A percentile compares a stretch with the other conserved stretches of the same genome.
phyloP scores from a whole-genome alignment of 1,140 invertebrate species.

The Drosophila repleta region DNA sequence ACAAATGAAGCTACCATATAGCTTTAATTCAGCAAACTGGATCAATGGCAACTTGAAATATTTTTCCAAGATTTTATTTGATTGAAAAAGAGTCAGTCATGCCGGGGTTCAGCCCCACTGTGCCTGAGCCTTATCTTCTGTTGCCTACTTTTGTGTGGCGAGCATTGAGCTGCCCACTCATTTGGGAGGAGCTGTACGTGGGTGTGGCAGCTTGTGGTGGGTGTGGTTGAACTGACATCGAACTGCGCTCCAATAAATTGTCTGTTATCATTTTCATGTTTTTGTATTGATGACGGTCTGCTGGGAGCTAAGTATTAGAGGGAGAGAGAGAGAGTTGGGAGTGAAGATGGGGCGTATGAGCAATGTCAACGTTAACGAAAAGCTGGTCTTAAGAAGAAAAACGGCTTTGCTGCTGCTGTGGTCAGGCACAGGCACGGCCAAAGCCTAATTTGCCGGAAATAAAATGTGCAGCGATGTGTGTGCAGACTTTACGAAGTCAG shows the following conservation, averaged over 20 bases:
- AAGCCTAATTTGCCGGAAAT: slow-evolving; percentile 81
- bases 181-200: neutral
- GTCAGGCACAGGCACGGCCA: slow-evolving; percentile 14
- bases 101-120: slow-evolving; percentile 1
- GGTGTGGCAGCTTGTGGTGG: slow-evolving; percentile 3
- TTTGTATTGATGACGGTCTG: slow-evolving; percentile 69
- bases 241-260: slow-evolving; percentile 74
- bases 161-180: slow-evolving; percentile 12
- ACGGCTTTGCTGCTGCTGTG: slow-evolving; percentile 17
- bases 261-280: slow-evolving; percentile 82
- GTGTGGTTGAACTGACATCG: slow-evolving; percentile 24
- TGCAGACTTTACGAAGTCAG: slow-evolving; percentile 71
- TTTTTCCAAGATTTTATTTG: neutral
- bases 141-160: slow-evolving; percentile 43
- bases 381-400: slow-evolving; percentile 58
- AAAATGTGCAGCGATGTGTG: slow-evolving; percentile 79
- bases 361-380: slow-evolving; percentile 64
- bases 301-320: slow-evolving; percentile 22
- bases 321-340: slow-evolving; percentile 7
- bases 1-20: too few relatives aligned
- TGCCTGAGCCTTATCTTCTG: neutral
- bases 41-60: too few relatives aligned
- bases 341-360: slow-evolving; percentile 60
- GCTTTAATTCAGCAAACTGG: too few relatives aligned
- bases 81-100: neutral